Conservation (phyloP, 2,888 invertebrate species). For the Sphinx pinastri region DNA sequence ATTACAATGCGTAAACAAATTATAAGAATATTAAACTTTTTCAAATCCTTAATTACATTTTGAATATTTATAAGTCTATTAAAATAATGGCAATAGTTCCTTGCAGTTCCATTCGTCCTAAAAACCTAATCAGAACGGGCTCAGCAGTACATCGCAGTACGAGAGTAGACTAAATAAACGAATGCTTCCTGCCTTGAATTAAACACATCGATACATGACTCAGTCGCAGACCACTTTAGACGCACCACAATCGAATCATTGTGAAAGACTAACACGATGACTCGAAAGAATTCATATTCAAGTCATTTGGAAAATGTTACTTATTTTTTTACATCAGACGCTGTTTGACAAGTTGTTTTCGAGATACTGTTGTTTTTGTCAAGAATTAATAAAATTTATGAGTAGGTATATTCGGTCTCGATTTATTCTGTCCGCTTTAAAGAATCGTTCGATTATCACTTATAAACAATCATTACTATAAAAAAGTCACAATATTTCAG, state of each 20-base stretch:
- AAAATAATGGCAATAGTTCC: neutral
- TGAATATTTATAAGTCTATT: no score
- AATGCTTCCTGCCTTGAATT: constrained; percentile 1
- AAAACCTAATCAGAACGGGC: neutral
- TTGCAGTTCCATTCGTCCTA: neutral
- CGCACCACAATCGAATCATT: constrained; percentile 6
- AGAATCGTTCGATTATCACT: no score
- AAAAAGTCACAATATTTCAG: no score
- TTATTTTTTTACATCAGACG: no score
- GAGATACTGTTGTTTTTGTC: no score
- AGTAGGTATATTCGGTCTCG: no score
- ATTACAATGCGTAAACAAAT: no score
- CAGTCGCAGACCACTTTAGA: constrained; percentile 1
- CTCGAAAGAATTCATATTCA: neutral
- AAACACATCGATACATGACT: constrained; percentile 22
- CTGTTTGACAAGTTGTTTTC: no score
- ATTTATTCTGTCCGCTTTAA: no score
- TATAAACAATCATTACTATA: no score
- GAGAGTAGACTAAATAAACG: neutral
- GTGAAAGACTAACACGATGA: constrained; percentile 2
- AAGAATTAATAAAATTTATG: no score
- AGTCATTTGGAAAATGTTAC: no score
- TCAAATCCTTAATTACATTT: neutral
- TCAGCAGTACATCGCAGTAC: neutral
- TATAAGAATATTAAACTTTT: neutral